A percentile compares a stretch with the other conserved stretches of the same genome.
Evolutionary conservation across 1,140 invertebrate genomes (phyloP).

Genomic region (Charaxes varanes): DNA sequence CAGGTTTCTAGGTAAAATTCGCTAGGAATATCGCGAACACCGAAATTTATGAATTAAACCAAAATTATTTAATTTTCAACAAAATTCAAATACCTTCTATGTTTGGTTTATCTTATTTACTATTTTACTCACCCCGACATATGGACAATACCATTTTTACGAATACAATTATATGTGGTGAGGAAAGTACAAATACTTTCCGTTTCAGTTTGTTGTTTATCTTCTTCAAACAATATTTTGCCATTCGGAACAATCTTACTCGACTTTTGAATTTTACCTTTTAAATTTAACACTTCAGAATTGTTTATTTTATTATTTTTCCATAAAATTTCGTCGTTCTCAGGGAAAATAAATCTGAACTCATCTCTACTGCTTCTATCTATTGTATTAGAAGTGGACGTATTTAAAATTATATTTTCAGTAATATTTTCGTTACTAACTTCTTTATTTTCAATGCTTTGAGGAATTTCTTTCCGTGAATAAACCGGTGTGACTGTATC

Average conservation of each 20-base stretch:
- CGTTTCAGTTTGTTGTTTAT: slow-evolving; percentile 22
- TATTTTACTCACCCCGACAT: slow-evolving; percentile 16
- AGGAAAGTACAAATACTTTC: slow-evolving; percentile 56
- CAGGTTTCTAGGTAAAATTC: too few relatives aligned
- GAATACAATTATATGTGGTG: slow-evolving; percentile 32
- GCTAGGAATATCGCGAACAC: too few relatives aligned
- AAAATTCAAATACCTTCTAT: too few relatives aligned
- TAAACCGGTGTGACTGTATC: too few relatives aligned
- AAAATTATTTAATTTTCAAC: too few relatives aligned
- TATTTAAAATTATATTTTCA: too few relatives aligned
- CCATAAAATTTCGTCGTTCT: slow-evolving; percentile 19
- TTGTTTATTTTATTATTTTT: slow-evolving; percentile 12
- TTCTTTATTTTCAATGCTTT: too few relatives aligned
- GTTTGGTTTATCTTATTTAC: too few relatives aligned
- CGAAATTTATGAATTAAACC: too few relatives aligned
- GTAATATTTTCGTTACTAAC: too few relatives aligned
- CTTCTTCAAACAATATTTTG: slow-evolving; percentile 24
- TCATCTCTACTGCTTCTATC: slow-evolving; percentile 21
- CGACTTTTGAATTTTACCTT: slow-evolving; percentile 2
- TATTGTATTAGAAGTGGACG: too few relatives aligned
- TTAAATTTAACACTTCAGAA: slow-evolving; percentile 1
- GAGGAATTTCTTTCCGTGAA: too few relatives aligned
- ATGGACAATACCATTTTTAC: slow-evolving; percentile 27
- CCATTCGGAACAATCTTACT: slow-evolving; percentile 18
- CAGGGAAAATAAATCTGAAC: slow-evolving; percentile 38